Evolutionary conservation across 2,888 invertebrate genomes (phyloP), one percentile per base, ranked within the genome.

Genomic region (Caradrina clavipalpis): DNA sequence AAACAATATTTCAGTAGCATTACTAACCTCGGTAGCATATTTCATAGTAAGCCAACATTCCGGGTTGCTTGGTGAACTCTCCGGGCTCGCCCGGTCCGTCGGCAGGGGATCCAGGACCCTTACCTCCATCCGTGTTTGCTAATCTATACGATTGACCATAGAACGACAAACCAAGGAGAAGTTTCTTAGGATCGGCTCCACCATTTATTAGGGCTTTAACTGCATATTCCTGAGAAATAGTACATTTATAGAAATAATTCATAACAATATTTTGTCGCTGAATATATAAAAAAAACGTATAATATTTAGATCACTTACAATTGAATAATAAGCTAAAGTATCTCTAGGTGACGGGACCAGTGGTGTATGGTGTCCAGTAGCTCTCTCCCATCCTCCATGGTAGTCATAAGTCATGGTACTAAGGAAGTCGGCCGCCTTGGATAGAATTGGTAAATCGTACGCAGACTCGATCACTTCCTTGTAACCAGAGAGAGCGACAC

Each of bases 331-430:
- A 0, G 97, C 96, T 87, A 97, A 97, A 64, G 95, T 95, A 78
- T 98, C 98, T n/a, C 96, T 97, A 0, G 96, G 92, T 13, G 96
- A 93, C 0, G 97, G 97, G 72, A 97, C 97, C 3, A 98, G 92
- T 0, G 98, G 98, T 79, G 98, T 98, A 13, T 98, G 97, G 88
- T 98, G 98, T 0, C 98, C 98, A 0, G 98, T 98, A 74, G 95
- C 95, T 19, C 96, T 93, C 89, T 98, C 98, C 98, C 98, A 98
- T n/a, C 98, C 97, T 0, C 98, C 98, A 82, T 98, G 98, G 89
- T 98, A 98, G 89, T 98, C 98, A 82, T 98, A 98, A 0, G 97
- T 97, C 98, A 98, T 98, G 0, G 98, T 97, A 7, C 98, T 98
- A 89, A 98, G 96, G 89, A 98, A 98, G 84, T 98, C 98, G 0